Evolutionary conservation across 2,797 vertebrate genomes (phyloP).

Genomic region (Dendrocincla tyrannina): DNA sequence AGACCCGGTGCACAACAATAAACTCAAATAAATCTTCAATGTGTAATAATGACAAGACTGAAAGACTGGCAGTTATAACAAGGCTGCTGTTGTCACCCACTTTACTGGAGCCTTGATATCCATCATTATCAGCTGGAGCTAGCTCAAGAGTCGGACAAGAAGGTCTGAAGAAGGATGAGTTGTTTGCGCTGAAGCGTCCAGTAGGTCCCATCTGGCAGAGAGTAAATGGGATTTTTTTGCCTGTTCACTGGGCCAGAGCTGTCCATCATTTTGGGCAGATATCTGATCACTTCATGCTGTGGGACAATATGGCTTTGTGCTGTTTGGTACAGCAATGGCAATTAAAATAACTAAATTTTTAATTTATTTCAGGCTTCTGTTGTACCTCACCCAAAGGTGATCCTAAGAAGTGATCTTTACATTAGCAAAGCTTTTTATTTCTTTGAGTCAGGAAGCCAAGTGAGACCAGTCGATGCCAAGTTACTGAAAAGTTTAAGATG

Average conservation of each 20-base stretch:
- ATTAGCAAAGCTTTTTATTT: not conserved
- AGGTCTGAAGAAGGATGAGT: constrained; percentile 89
- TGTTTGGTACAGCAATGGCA: constrained; percentile 67
- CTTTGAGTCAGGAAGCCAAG: not conserved
- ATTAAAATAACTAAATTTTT: constrained; percentile 69
- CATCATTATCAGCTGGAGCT: constrained; percentile 87
- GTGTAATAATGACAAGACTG: constrained; percentile 90
- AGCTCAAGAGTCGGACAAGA: constrained; percentile 83
- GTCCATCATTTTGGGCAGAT: constrained; percentile 85
- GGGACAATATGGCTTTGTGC: constrained; percentile 82
- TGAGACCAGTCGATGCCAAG: not conserved
- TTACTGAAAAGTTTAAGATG: not conserved
- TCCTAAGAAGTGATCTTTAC: not conserved
- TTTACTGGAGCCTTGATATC: constrained; percentile 85
- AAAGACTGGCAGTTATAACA: constrained; percentile 91
- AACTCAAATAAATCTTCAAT: constrained; percentile 91
- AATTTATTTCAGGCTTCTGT: constrained; percentile 45
- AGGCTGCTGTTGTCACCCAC: constrained; percentile 88
- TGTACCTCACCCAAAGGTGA: constrained; percentile 25
- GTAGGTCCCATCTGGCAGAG: constrained; percentile 89
- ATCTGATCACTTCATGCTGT: constrained; percentile 82
- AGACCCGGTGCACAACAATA: constrained; percentile 83
- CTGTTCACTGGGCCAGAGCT: constrained; percentile 80
- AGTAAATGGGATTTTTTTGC: constrained; percentile 86
- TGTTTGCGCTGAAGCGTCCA: constrained; percentile 87